Conservation (phyloP, 2,888 invertebrate genomes). For the Pyrrhosoma nymphula region DNA sequence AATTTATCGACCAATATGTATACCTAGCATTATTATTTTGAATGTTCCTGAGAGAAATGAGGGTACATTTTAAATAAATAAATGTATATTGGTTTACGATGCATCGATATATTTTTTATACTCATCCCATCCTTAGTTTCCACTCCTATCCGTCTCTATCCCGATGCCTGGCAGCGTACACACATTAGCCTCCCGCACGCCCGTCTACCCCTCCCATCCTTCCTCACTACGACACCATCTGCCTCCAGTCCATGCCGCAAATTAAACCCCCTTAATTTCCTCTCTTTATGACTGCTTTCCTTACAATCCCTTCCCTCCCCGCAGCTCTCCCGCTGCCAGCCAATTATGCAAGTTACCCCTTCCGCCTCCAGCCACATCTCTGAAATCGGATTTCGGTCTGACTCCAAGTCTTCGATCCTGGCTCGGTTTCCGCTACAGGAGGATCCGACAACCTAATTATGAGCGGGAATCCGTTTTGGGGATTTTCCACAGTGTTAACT, state of each 20-base stretch:
- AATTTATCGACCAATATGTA: too few relatives aligned
- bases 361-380: background rate
- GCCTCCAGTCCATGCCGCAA: background rate
- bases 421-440: background rate
- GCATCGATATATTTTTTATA: too few relatives aligned
- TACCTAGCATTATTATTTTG: too few relatives aligned
- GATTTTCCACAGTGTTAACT: background rate
- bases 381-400: background rate
- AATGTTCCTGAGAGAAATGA: too few relatives aligned
- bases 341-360: background rate
- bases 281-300: background rate
- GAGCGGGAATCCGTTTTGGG: background rate
- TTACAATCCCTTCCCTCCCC: background rate
- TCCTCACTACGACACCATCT: background rate
- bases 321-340: background rate
- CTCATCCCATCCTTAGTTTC: background rate
- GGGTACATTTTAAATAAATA: too few relatives aligned
- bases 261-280: constrained; percentile 1
- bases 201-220: background rate
- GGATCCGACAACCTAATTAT: background rate
- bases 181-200: too few relatives aligned
- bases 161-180: too few relatives aligned
- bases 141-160: too few relatives aligned
- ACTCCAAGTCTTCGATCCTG: background rate
- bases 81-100: too few relatives aligned